Base-by-base conservation (phyloP, 2,113 vertebrate genomes). In the Heteronetta atricapilla region DNA sequence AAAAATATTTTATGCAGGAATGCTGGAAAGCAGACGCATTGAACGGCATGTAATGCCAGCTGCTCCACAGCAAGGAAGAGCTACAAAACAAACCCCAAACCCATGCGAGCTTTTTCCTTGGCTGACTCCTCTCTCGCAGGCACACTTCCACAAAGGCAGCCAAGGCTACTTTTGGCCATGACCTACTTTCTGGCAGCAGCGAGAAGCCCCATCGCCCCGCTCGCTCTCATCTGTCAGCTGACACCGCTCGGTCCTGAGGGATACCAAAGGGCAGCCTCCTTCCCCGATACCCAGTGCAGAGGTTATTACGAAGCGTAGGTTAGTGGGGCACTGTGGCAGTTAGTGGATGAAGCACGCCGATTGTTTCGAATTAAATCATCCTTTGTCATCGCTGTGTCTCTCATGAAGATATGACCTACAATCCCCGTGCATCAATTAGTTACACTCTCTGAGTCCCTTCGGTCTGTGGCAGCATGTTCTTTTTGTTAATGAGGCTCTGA, bases 261-360 rank as follows among this genome's bases (percentile, higher is more conserved):
- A 86, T 72, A 50, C 59, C 82, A 26, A 68, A 62, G 40, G 88
- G 78, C 91, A 75, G 82, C 58, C 26, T n/a, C 90, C 89, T 53
- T 33, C 25, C 16, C 8, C 6, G n/a, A 23, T 6, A 50, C 4
- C 26, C 89, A 10, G 29, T 34, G 90, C 79, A 23, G 84, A 69
- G 92, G 90, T 11, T 63, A 3, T 33, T 44, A 6, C 1, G 14
- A 44, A 5, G 14, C 33, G 4, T 28, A 60, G 95, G 95, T 96
- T 10, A 97, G 63, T 92, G 92, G 96, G 96, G 93, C 97, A 96
- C 89, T 59, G 84, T 82, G 92, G 93, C 96, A 95, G 90, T 76
- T 21, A 17, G 3, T 1, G 4, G 82, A 59, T 1, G 88, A 80
- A 94, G 81, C 55, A 5, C 0, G 26, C 73, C 3, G 12, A 46